These are phyloP conservation scores for Eidolon helvum DNA, from an alignment of 2,113 vertebrate genomes.

Conservation along the genomic window DNA sequence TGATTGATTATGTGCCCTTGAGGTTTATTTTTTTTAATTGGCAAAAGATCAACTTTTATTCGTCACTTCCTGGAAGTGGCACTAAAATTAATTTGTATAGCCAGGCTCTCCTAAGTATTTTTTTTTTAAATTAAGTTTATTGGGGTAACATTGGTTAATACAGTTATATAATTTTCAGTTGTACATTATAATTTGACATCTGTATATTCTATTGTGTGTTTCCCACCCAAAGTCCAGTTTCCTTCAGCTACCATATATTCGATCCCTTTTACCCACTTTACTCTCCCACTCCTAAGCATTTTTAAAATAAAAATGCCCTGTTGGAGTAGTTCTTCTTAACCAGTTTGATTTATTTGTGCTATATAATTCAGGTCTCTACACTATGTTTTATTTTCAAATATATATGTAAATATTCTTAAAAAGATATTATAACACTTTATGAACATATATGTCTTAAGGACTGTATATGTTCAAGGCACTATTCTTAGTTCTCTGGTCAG, in stretches of 20 bases:
- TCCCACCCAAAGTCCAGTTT: too few relatives aligned
- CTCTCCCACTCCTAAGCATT: neutral
- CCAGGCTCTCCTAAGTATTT: neutral
- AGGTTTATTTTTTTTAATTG: neutral
- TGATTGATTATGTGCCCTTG: neutral
- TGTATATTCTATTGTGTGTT: too few relatives aligned
- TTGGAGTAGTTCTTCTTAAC: neutral
- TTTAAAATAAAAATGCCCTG: neutral
- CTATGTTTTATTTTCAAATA: neutral
- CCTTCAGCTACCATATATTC: too few relatives aligned
- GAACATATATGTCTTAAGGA: neutral
- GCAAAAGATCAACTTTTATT: neutral
- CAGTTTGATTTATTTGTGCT: neutral
- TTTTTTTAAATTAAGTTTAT: neutral
- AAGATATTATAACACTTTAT: neutral
- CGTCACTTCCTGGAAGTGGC: neutral
- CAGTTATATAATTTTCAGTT: too few relatives aligned
- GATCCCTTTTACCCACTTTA: too few relatives aligned
- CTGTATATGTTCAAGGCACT: neutral
- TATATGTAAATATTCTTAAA: neutral
- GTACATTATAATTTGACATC: too few relatives aligned
- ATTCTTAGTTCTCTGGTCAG: neutral
- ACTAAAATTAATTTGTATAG: neutral
- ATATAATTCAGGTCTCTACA: neutral
- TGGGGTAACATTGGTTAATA: too few relatives aligned